Evolutionary conservation across 2,797 vertebrate genomes (phyloP).

Genomic region (Protonibea diacanthus): DNA sequence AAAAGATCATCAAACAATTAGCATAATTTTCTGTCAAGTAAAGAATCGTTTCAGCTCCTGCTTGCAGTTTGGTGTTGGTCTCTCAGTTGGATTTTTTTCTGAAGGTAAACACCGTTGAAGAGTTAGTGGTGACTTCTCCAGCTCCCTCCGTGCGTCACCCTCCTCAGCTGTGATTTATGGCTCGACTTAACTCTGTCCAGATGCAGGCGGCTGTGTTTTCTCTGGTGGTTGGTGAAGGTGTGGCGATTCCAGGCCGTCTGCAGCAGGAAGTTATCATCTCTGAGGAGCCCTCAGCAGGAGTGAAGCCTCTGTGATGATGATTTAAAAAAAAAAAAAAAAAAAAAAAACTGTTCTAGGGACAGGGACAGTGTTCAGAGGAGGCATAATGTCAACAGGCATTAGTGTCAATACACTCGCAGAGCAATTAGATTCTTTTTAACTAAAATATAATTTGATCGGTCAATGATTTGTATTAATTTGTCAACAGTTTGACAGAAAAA

Average conservation of each 20-base stretch:
- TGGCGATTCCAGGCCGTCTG: slow-evolving; percentile 74
- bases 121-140: slow-evolving; percentile 44
- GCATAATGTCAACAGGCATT: background rate
- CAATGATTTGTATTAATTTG: no score
- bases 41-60: no score
- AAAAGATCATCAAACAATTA: no score
- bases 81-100: background rate
- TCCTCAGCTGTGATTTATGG: slow-evolving; percentile 75
- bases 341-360: background rate
- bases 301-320: background rate
- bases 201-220: slow-evolving; percentile 72
- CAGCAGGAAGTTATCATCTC: slow-evolving; percentile 61
- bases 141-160: slow-evolving; percentile 51
- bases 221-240: slow-evolving; percentile 58
- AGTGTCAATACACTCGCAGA: background rate
- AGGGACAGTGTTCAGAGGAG: slow-evolving; percentile 1
- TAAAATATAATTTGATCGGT: no score
- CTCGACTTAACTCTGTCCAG: slow-evolving; percentile 74
- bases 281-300: slow-evolving; percentile 37
- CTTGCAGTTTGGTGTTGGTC: background rate
- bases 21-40: no score
- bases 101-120: slow-evolving; percentile 20
- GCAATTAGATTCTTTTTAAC: background rate
- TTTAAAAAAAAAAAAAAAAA: slow-evolving; percentile 1
- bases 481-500: background rate